Conservation (phyloP, 1,140 invertebrate species). For the Cydia pomonella region DNA sequence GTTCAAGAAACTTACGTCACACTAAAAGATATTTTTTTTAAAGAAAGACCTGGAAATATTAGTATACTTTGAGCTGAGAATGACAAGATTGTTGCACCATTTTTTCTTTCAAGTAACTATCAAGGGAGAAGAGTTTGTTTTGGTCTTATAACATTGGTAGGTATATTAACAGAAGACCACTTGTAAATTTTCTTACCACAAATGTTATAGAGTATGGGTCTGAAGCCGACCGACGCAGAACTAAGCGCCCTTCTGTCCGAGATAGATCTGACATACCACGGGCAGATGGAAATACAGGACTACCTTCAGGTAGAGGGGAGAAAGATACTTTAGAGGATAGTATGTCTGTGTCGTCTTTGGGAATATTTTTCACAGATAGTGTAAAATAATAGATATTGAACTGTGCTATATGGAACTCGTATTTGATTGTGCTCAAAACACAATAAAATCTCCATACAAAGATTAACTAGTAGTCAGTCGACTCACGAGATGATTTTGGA, state of each 20-base stretch:
- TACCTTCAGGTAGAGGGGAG: conserved; percentile 85
- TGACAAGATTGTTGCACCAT: no score
- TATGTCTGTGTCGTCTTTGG: conserved; percentile 20
- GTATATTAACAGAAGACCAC: background rate
- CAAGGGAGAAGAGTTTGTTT: background rate
- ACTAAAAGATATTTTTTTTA: no score
- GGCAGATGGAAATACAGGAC: conserved; percentile 86
- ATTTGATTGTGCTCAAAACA: background rate
- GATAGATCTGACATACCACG: conserved; percentile 85
- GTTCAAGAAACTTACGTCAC: no score
- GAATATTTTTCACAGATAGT: background rate
- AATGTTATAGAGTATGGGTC: conserved; percentile 83
- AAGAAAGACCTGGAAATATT: no score
- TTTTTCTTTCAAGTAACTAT: conserved; percentile 21
- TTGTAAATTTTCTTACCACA: conserved; percentile 36
- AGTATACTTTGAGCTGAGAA: no score
- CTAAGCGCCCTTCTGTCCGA: conserved; percentile 85
- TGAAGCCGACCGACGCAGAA: conserved; percentile 83
- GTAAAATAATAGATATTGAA: background rate
- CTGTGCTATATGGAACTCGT: conserved; percentile 6
- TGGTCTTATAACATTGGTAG: background rate
- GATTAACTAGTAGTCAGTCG: no score
- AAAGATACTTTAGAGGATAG: background rate
- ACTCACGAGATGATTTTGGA: no score
- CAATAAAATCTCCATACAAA: no score